Evolutionary conservation across 2,888 invertebrate species (phyloP), one percentile per base, ranked within the genome.

Genomic region (Parascotia fuliginaria): DNA sequence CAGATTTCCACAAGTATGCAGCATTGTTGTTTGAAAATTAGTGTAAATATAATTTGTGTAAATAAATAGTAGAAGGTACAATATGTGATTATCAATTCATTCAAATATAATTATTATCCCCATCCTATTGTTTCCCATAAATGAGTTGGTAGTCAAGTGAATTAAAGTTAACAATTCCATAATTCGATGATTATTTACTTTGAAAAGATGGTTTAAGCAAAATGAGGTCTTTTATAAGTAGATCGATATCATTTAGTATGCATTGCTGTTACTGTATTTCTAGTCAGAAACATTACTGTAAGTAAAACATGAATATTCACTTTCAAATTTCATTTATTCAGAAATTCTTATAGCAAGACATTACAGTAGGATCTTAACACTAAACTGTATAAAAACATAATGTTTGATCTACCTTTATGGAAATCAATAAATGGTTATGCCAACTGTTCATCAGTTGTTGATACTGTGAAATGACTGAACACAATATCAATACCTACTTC

Each of bases 1-100:
- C 93, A 13, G 94, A 95, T 75, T 84, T 96, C 60, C 92, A 93
- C 49, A 73, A 81, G 29, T 95, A 96, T 81, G 92, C 95, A 58
- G 84, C 92, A 49, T 81, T 81, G 22, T 59, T 87, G 47, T 87
- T 78, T 70, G 51, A 60, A 45, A 73, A 74, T 42, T 63, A 65
- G 36, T 44, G 1, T 33, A 39, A 27, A 19, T 34, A 36, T 28
- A n/a, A n/a, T n/a, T n/a, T n/a, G n/a, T n/a, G n/a, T n/a, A n/a
- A n/a, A n/a, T n/a, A n/a, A n/a, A n/a, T n/a, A n/a, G n/a, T n/a
- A n/a, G n/a, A n/a, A n/a, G n/a, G n/a, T n/a, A n/a, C n/a, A n/a
- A n/a, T n/a, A n/a, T n/a, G n/a, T n/a, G n/a, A n/a, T n/a, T n/a
- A n/a, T n/a, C n/a, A n/a, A n/a, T n/a, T n/a, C n/a, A n/a, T n/a